A percentile compares a stretch with the other conserved stretches of the same genome.
These are phyloP conservation scores for Patella vulgata DNA, from an alignment of 1,140 invertebrate species.

Conservation along the genomic window DNA sequence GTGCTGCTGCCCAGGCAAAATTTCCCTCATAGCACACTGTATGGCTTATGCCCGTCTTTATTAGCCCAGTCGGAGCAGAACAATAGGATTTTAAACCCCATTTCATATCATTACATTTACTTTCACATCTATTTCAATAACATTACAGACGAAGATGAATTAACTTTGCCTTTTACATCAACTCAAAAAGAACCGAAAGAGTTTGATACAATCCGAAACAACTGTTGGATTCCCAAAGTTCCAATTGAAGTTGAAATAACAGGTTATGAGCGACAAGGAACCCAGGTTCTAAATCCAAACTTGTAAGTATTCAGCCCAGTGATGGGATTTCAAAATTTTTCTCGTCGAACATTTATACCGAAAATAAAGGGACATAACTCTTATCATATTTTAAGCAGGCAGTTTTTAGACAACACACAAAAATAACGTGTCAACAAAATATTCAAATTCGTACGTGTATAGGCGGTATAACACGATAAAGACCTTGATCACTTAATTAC, in stretches of 20 bases:
- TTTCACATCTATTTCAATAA: background rate
- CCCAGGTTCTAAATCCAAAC: constrained; percentile 86
- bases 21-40: constrained; percentile 1
- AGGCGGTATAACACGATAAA: too few species aligned
- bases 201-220: constrained; percentile 77
- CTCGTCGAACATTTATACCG: too few species aligned
- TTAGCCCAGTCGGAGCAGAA: constrained; percentile 6
- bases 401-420: background rate
- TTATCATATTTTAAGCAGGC: background rate
- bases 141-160: constrained; percentile 8
- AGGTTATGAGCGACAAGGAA: constrained; percentile 79
- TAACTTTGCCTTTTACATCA: constrained; percentile 70
- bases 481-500: too few species aligned
- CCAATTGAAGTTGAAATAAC: constrained; percentile 79
- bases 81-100: constrained; percentile 3
- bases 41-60: constrained; percentile 1
- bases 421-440: background rate
- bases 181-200: constrained; percentile 76
- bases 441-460: background rate
- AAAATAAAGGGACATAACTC: too few species aligned
- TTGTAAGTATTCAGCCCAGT: constrained; percentile 69
- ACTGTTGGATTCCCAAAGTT: constrained; percentile 81
- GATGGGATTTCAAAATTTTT: too few species aligned
- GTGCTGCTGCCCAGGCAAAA: background rate
- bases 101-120: constrained; percentile 1